Percentiles rank a stretch among this genome's conserved stretches.
phyloP scores from a whole-genome alignment of 2,888 invertebrate genomes.

The Campoplex capitator region DNA sequence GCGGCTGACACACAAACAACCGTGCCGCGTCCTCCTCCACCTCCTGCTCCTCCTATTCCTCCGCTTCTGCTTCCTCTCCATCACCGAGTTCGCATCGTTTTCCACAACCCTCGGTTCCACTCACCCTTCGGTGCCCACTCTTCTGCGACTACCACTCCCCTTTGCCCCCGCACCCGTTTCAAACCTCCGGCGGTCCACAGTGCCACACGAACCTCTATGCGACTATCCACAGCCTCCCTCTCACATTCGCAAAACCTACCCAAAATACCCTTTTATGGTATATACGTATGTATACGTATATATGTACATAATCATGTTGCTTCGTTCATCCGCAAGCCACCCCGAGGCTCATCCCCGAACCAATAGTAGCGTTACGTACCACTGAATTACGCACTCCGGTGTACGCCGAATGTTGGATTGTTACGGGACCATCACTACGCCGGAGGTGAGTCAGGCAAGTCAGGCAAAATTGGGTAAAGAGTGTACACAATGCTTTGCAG shows the following conservation, averaged over 20 bases:
- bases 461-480: slow-evolving; percentile 56
- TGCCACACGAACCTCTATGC: slow-evolving; percentile 64
- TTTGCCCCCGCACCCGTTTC: slow-evolving; percentile 28
- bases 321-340: slow-evolving; percentile 55
- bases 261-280: slow-evolving; percentile 49
- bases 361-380: slow-evolving; percentile 75
- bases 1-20: slow-evolving; percentile 85
- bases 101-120: slow-evolving; percentile 61
- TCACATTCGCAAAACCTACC: slow-evolving; percentile 64
- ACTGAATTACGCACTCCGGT: slow-evolving; percentile 81
- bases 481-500: slow-evolving; percentile 19
- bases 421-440: slow-evolving; percentile 55
- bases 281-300: slow-evolving; percentile 10
- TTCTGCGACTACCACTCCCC: slow-evolving; percentile 66
- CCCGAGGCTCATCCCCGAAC: slow-evolving; percentile 67
- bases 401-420: slow-evolving; percentile 65
- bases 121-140: slow-evolving; percentile 56
- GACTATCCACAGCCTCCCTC: slow-evolving; percentile 73
- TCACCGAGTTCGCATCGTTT: slow-evolving; percentile 70
- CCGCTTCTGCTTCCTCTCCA: slow-evolving; percentile 69
- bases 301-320: slow-evolving; percentile 27
- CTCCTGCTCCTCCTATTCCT: slow-evolving; percentile 66
- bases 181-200: slow-evolving; percentile 67
- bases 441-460: slow-evolving; percentile 56
- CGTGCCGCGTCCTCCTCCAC: slow-evolving; percentile 75